Evolutionary conservation across 35 echinoderm and acorn worm species (phyloP).

Genomic region (Acanthaster planci): DNA sequence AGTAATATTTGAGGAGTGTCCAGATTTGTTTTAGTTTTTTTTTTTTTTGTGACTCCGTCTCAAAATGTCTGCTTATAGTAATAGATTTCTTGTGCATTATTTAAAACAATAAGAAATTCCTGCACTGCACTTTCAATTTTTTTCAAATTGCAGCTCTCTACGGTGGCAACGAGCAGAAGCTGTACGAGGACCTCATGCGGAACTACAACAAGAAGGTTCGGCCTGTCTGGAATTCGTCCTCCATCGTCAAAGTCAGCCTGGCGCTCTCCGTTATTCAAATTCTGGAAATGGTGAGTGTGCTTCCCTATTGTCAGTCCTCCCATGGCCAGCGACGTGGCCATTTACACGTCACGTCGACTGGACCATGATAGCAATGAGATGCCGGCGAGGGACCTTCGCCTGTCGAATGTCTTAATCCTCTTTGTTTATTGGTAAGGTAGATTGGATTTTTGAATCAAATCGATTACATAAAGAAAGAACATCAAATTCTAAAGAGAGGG

Average conservation of each 20-base stretch:
- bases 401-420: too few species aligned
- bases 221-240: constrained; percentile 93
- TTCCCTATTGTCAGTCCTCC: not conserved
- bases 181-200: constrained; percentile 78
- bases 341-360: not conserved
- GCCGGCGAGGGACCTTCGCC: too few species aligned
- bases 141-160: constrained; percentile 65
- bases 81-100: not conserved
- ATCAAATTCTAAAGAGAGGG: too few species aligned
- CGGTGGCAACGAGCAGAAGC: constrained; percentile 95
- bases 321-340: not conserved
- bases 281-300: constrained; percentile 83
- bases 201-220: constrained; percentile 96
- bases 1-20: too few species aligned
- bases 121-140: not conserved
- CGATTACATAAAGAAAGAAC: too few species aligned
- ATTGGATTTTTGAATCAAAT: too few species aligned
- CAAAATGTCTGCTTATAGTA: not conserved
- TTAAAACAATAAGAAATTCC: not conserved
- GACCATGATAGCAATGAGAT: too few species aligned
- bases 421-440: too few species aligned
- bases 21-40: too few species aligned
- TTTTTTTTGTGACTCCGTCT: too few species aligned
- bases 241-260: constrained; percentile 71
- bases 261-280: constrained; percentile 88